phyloP scores from a whole-genome alignment of 1,140 invertebrate genomes.

The Drosophila eugracilis region DNA sequence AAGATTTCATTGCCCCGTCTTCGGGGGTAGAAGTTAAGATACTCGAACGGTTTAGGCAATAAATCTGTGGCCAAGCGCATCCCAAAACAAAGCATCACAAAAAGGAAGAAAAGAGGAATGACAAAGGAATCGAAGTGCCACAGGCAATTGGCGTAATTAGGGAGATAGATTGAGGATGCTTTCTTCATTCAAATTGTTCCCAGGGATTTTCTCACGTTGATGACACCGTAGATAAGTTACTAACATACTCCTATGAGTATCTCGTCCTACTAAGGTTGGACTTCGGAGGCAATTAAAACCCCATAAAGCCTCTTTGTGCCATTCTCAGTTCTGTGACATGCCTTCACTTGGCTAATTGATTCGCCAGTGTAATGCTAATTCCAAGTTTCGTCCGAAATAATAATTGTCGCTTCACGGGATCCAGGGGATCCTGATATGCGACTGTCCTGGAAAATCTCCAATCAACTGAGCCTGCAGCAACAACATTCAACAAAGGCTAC shows the following conservation, averaged over 20 bases:
- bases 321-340: constrained; percentile 6
- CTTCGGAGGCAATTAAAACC: constrained; percentile 53
- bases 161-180: constrained; percentile 34
- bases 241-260: not conserved
- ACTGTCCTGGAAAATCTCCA: constrained; percentile 6
- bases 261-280: not conserved
- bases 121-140: constrained; percentile 56
- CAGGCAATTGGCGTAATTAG: constrained; percentile 77
- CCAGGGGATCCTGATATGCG: constrained; percentile 3
- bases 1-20: constrained; percentile 2
- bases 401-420: constrained; percentile 65
- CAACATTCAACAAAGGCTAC: constrained; percentile 26
- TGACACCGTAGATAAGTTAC: constrained; percentile 5
- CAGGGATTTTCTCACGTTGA: constrained; percentile 67
- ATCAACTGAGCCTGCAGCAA: constrained; percentile 24
- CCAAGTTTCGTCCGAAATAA: constrained; percentile 33
- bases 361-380: constrained; percentile 65
- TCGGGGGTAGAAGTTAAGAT: constrained; percentile 49
- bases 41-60: constrained; percentile 51
- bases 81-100: constrained; percentile 55
- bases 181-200: constrained; percentile 3
- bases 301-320: constrained; percentile 25
- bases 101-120: constrained; percentile 54
- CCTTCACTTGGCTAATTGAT: constrained; percentile 49
- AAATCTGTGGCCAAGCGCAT: constrained; percentile 72